These are phyloP conservation scores for Sclerurus mexicanus DNA, from an alignment of 2,113 vertebrate genomes.

Conservation along the genomic window DNA sequence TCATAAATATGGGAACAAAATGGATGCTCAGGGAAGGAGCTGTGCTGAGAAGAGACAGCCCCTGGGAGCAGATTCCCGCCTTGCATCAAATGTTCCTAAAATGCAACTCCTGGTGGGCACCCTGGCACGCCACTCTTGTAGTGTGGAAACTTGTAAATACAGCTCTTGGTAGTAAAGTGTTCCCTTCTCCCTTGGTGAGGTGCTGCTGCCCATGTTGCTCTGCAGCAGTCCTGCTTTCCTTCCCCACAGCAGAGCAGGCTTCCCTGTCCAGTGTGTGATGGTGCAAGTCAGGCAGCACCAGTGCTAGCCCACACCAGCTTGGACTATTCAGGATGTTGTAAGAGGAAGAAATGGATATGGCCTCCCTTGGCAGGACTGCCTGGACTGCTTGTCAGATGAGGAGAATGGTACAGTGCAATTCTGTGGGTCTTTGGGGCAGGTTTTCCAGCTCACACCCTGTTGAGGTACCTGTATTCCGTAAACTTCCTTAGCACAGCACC, in stretches of 20 bases:
- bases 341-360: neutral
- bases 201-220: neutral
- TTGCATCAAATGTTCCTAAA: neutral
- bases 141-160: neutral
- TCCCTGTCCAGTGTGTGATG: fast-evolving
- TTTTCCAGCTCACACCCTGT: neutral
- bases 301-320: neutral
- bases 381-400: neutral
- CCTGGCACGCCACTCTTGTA: neutral
- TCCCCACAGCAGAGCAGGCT: neutral
- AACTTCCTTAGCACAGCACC: neutral
- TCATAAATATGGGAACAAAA: neutral
- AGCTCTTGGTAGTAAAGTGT: neutral
- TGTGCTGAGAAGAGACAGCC: neutral
- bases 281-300: neutral
- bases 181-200: neutral
- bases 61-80: neutral
- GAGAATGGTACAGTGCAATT: neutral
- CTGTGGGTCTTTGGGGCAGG: neutral
- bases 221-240: neutral
- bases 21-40: neutral
- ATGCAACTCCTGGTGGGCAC: neutral
- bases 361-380: neutral
- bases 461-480: neutral
- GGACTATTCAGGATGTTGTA: neutral